Percentiles rank a stretch among this genome's conserved stretches.
Evolutionary conservation across 1,140 invertebrate species (phyloP).

Genomic region (Drosophila miranda): DNA sequence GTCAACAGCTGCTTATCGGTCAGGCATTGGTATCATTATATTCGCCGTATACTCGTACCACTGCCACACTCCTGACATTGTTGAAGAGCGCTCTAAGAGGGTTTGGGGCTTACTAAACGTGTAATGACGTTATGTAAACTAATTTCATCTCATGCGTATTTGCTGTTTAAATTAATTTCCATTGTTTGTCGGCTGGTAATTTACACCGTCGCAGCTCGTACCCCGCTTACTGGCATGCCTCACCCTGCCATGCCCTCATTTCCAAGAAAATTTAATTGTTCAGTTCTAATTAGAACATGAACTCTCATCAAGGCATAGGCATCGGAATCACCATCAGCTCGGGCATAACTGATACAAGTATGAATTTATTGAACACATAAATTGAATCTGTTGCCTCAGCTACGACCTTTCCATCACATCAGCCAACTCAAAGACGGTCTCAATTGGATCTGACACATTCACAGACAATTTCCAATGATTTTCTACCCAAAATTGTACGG

Average conservation of each 20-base stretch:
- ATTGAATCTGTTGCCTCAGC: slow-evolving; percentile 22
- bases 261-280: slow-evolving; percentile 46
- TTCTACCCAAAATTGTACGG: neutral
- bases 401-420: neutral
- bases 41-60: slow-evolving; percentile 11
- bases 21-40: slow-evolving; percentile 10
- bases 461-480: slow-evolving; percentile 6
- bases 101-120: slow-evolving; percentile 36
- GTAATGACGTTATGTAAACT: slow-evolving; percentile 40
- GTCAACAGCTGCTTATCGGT: slow-evolving; percentile 44
- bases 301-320: neutral
- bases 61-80: no score
- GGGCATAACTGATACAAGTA: slow-evolving; percentile 20
- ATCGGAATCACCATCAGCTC: no score
- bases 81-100: neutral
- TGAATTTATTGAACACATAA: slow-evolving; percentile 19
- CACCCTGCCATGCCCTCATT: neutral
- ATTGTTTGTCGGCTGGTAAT: slow-evolving; percentile 48
- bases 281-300: slow-evolving; percentile 34
- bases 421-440: slow-evolving; percentile 16
- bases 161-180: slow-evolving; percentile 51
- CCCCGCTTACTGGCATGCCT: neutral
- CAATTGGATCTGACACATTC: slow-evolving; percentile 31
- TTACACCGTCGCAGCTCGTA: slow-evolving; percentile 20
- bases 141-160: slow-evolving; percentile 41